These are phyloP conservation scores for Craterocephalus amniculus DNA, from an alignment of 2,797 vertebrate species.

Conservation along the genomic window DNA sequence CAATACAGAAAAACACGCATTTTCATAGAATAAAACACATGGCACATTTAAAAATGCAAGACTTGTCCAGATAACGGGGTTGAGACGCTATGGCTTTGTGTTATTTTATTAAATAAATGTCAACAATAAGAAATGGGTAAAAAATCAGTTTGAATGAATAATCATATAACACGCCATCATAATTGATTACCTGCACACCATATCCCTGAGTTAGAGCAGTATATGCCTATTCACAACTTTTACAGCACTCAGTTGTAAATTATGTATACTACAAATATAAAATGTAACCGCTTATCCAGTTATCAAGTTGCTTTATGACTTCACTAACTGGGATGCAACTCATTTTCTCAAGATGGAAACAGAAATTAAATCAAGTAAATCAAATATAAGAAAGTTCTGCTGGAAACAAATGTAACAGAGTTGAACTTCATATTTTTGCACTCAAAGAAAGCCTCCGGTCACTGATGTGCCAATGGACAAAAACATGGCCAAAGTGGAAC, in stretches of 20 bases:
- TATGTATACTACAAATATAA: background rate
- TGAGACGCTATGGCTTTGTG: background rate
- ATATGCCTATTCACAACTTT: slow-evolving; percentile 13
- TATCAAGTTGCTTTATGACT: slow-evolving; percentile 15
- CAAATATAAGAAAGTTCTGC: background rate
- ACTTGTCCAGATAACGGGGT: background rate
- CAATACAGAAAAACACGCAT: background rate
- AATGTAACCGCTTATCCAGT: slow-evolving; percentile 1
- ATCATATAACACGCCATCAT: slow-evolving; percentile 6
- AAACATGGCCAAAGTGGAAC: background rate
- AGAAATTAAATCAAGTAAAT: too few relatives aligned
- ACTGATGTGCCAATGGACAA: background rate
- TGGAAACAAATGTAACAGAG: background rate
- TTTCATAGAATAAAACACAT: background rate
- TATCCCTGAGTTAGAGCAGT: slow-evolving; percentile 50
- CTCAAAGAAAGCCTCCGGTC: background rate
- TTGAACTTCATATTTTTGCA: background rate
- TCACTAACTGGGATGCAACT: slow-evolving; percentile 10
- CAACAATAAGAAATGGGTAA: slow-evolving; percentile 30
- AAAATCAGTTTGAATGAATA: slow-evolving; percentile 13
- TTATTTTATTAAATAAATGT: slow-evolving; percentile 72
- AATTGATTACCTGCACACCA: slow-evolving; percentile 11
- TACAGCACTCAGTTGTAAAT: slow-evolving; percentile 12
- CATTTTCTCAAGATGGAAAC: background rate
- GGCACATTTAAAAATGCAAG: background rate